These are phyloP conservation scores for Chelonus formosanus DNA, from an alignment of 2,888 invertebrate genomes.

Conservation along the genomic window DNA sequence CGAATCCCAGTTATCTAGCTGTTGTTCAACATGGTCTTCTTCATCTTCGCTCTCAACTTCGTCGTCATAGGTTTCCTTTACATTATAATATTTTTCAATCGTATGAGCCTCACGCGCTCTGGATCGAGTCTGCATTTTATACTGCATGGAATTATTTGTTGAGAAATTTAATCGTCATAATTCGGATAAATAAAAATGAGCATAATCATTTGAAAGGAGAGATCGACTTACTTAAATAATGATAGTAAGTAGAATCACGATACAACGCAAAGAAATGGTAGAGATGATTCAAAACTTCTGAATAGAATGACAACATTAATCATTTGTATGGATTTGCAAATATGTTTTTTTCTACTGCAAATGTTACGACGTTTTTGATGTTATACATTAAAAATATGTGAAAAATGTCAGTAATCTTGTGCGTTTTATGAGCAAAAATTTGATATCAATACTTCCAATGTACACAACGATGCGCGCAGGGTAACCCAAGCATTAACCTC, in stretches of 20 bases:
- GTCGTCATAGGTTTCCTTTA: background rate
- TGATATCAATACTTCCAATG: background rate
- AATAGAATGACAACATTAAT: too few relatives aligned
- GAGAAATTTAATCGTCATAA: background rate
- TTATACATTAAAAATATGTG: too few relatives aligned
- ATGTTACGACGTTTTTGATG: too few relatives aligned
- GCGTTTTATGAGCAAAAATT: background rate
- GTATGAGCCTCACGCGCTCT: background rate
- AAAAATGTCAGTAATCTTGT: too few relatives aligned
- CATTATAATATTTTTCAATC: background rate
- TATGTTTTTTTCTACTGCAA: too few relatives aligned
- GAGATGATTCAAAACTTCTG: too few relatives aligned
- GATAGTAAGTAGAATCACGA: too few relatives aligned
- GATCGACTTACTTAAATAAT: background rate
- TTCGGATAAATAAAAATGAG: background rate
- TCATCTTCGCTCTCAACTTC: background rate
- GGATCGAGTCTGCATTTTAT: background rate
- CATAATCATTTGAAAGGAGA: background rate
- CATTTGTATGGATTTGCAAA: too few relatives aligned
- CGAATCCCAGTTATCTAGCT: too few relatives aligned
- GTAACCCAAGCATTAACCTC: conserved; percentile 5
- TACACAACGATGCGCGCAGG: conserved; percentile 27
- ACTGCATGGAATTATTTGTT: background rate
- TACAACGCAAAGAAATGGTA: too few relatives aligned
- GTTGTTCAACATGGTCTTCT: too few relatives aligned